Percentiles rank a stretch among this genome's conserved stretches.
Conservation (phyloP, 2,113 vertebrate genomes). For the Apodemus speciosus region DNA sequence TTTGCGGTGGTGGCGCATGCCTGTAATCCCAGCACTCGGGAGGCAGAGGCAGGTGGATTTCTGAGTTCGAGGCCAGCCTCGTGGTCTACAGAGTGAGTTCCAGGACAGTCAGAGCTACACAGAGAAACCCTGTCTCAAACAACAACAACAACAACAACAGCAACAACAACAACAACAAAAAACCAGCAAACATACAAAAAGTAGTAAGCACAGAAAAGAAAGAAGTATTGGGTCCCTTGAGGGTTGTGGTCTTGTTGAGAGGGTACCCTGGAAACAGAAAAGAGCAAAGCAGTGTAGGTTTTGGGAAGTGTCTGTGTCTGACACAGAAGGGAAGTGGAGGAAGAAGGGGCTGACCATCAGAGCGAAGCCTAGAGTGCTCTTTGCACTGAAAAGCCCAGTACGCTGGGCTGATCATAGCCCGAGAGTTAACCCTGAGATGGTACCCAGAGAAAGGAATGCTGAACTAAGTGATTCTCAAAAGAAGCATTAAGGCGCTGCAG, state of each 20-base stretch:
- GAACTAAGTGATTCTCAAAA: conserved; percentile 50
- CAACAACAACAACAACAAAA: too few species aligned
- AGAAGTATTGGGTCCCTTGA: background rate
- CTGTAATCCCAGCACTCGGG: too few species aligned
- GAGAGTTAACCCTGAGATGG: background rate
- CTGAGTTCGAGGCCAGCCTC: too few species aligned
- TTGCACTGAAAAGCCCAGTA: background rate
- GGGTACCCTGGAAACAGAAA: background rate
- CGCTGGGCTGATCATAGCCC: background rate
- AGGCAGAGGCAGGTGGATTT: too few species aligned
- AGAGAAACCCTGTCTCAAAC: too few species aligned
- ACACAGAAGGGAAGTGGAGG: background rate
- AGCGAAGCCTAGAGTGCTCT: background rate
- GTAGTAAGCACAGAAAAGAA: background rate
- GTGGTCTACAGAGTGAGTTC: too few species aligned
- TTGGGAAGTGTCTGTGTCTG: conserved; percentile 1
- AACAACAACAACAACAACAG: too few species aligned
- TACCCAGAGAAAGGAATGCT: background rate
- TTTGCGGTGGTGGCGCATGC: too few species aligned
- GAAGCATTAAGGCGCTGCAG: background rate
- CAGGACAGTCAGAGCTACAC: too few species aligned
- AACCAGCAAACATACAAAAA: too few species aligned
- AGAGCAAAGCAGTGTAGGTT: background rate
- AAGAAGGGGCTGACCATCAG: background rate
- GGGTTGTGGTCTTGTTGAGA: background rate